These are phyloP conservation scores for Stegana nigrithorax DNA, from an alignment of 2,888 invertebrate species.

Conservation along the genomic window DNA sequence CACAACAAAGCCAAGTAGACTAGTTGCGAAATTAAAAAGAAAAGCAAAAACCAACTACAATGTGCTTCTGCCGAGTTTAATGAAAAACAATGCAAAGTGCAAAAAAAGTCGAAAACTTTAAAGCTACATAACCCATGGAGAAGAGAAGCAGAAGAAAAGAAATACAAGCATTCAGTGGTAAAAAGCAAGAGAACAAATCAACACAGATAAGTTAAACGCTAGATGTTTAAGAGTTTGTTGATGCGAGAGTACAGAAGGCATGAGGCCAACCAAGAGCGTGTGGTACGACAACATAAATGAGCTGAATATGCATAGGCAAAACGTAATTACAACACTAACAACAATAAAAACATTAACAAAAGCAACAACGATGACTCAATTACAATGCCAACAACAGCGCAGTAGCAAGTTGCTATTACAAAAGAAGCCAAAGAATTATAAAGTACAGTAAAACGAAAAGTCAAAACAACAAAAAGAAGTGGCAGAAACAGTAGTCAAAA, in stretches of 20 bases:
- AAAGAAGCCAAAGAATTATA: slow-evolving; percentile 30
- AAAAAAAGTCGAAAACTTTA: slow-evolving; percentile 4
- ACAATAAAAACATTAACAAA: slow-evolving; percentile 28
- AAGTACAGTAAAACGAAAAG: slow-evolving; percentile 24
- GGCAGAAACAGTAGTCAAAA: slow-evolving; percentile 30
- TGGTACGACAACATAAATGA: not conserved
- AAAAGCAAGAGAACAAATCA: not conserved
- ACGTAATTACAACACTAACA: slow-evolving; percentile 16
- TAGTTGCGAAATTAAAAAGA: slow-evolving; percentile 3
- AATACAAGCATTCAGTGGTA: not conserved
- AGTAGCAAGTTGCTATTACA: slow-evolving; percentile 48
- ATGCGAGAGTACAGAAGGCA: not conserved
- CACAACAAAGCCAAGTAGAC: not conserved
- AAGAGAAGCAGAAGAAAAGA: not conserved
- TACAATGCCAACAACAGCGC: slow-evolving; percentile 18
- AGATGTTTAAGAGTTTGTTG: not conserved
- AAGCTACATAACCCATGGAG: not conserved
- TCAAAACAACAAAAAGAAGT: slow-evolving; percentile 36
- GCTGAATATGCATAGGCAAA: slow-evolving; percentile 4
- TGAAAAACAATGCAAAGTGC: not conserved
- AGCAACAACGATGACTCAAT: slow-evolving; percentile 18
- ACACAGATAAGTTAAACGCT: slow-evolving; percentile 10
- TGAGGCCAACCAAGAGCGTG: not conserved
- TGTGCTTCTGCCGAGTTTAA: too few species aligned
- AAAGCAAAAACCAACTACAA: too few species aligned